Evolutionary conservation across 2,888 invertebrate genomes (phyloP), one percentile per base, ranked within the genome.

Genomic region (Zygaena filipendulae): DNA sequence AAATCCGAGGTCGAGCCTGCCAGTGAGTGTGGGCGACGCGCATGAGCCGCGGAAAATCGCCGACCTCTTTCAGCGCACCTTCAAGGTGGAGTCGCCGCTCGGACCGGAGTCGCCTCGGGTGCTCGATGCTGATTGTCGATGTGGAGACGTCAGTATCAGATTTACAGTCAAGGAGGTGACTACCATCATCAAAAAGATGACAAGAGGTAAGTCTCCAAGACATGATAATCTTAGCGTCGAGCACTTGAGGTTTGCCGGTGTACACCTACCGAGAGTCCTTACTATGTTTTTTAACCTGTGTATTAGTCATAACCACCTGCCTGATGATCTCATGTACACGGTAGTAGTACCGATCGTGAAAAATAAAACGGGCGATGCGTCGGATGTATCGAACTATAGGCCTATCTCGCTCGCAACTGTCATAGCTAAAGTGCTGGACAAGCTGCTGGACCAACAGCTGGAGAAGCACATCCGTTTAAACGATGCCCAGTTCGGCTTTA

Each of bases 401-500:
- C 29, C 29, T 1, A 29, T 29, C 8, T 29, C 29, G 3, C 13
- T 28, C 5, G 28, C 23, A 3, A 18, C 28, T 6, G 18, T 23
- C 9, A 18, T 35, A 1, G 27, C 38, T 0, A 43, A 42, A 9
- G 36, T 43, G 11, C 25, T 42, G 27, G 42, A 40, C 18, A 19
- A 39, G 14, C 1, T 44, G 35, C 32, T 44, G 27, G 32, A 40
- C 14, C 11, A 28, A 18, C 34, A 32, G 8, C 13, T 43, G 3
- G 26, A 35, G 14, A 33, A 32, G 3, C 25, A 34, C 26, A 2
- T 41, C 8, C 14, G 25, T 2, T n/a, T 35, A 2, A 40, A 46
- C 20, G 38, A 43, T 21, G 35, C 32, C n/a, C 42, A 46, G 21
- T 43, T 47, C 14, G 42, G 40, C 3, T 46, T 46, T 23, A 19